phyloP scores from a whole-genome alignment of 1,140 invertebrate genomes.

The Diuraphis noxia region DNA sequence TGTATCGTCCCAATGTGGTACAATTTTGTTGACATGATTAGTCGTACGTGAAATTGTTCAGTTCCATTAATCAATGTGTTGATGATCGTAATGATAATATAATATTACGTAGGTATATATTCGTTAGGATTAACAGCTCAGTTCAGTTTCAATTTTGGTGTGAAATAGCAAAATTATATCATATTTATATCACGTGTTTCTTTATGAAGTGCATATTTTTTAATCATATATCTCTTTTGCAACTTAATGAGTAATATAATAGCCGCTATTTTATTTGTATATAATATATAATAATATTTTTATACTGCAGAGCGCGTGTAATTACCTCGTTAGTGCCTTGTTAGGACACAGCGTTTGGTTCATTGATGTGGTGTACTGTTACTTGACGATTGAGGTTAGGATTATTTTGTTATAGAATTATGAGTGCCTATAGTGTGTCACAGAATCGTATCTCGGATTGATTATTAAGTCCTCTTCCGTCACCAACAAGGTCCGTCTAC shows the following conservation, averaged over 20 bases:
- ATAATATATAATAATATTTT: no score
- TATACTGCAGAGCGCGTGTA: no score
- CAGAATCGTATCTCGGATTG: not conserved
- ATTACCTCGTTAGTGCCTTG: not conserved
- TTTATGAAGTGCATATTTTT: not conserved
- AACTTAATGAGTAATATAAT: no score
- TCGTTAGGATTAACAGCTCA: no score
- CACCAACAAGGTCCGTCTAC: no score
- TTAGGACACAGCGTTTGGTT: not conserved
- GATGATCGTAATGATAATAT: not conserved
- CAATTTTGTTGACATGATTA: not conserved
- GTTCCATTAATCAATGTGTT: not conserved
- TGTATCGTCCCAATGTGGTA: not conserved
- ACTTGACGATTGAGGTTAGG: not conserved
- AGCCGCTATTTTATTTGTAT: not conserved
- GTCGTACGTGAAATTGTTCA: not conserved
- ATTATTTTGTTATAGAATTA: slow-evolving; percentile 1
- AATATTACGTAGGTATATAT: no score
- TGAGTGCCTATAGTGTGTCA: not conserved
- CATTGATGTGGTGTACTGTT: not conserved
- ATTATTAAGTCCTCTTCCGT: not conserved
- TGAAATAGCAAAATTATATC: no score
- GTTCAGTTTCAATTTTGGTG: no score
- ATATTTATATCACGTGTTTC: no score
- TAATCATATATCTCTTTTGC: not conserved